Base-by-base conservation (phyloP, 2,113 vertebrate species). In the Microtus ochrogaster region DNA sequence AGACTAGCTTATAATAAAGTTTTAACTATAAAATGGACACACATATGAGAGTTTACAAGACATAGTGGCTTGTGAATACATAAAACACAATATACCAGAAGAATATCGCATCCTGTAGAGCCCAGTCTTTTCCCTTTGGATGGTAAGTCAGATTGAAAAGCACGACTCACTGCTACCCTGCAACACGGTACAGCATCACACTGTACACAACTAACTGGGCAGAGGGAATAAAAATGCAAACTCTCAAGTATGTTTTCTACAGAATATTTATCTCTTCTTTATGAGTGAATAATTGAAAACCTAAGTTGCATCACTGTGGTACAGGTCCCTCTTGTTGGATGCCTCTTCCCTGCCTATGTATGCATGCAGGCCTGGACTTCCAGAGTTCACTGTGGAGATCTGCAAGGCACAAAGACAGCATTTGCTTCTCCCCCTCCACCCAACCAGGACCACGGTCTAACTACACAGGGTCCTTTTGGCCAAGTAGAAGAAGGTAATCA, bases 311-410 rank as follows among this genome's bases (percentile, higher is more conserved):
- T 16, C 24, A 3, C 44, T 1, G 3, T 55, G 33, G n/a, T 49
- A 22, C 9, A 58, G 33, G 66, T 4, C 17, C 3, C 12, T 73
- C 11, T 83, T 58, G 0, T 0, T 90, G 30, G 36, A 81, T 2
- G 2, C 2, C 17, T 5, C 49, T 61, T 74, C 49, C 16, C 28
- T 73, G 44, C 2, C 2, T 5, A 19, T 13, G 0, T 28, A 4
- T 58, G n/a, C 10, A 3, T 70, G 41, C 41, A 85, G 55, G n/a
- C 9, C 30, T 28, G 33, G 41, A 63, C 16, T 19, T 33, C 63
- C 30, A 13, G 5, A 58, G 66, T 1, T 91, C 5, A 39, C 44
- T 65, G 21, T 10, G 39, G 39, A 11, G 3, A 33, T 16, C 41
- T 17, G 14, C 55, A 16, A 44, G 90, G 19, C 49, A 66, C 6